A percentile compares a stretch with the other conserved stretches of the same genome.
These are phyloP conservation scores for Callosobruchus maculatus DNA, from an alignment of 2,888 invertebrate species.

Conservation along the genomic window DNA sequence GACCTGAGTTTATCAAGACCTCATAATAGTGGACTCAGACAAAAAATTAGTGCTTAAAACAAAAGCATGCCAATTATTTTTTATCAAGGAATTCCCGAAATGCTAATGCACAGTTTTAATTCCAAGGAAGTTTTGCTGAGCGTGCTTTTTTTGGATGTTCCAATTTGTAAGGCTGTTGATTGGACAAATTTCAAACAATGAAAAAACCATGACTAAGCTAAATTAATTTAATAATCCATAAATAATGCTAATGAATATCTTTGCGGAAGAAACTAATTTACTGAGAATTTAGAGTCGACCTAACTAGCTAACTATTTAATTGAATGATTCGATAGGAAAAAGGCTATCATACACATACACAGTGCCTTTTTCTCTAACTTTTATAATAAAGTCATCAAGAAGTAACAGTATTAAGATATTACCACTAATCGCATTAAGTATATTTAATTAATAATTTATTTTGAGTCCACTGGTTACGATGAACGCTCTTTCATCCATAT, in stretches of 20 bases:
- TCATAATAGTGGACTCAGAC: too few relatives aligned
- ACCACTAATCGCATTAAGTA: background rate
- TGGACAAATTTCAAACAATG: background rate
- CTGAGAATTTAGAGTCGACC: background rate
- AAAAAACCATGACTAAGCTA: background rate
- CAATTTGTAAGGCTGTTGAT: background rate
- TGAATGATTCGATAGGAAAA: background rate
- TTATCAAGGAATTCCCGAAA: too few relatives aligned
- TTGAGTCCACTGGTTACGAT: background rate
- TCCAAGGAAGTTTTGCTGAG: too few relatives aligned
- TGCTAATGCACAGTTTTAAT: too few relatives aligned
- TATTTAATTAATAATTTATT: background rate
- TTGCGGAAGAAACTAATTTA: background rate
- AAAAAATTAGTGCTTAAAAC: too few relatives aligned
- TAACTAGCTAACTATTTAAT: background rate
- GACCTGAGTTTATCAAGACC: too few relatives aligned
- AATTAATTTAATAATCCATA: background rate
- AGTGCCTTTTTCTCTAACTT: background rate
- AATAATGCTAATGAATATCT: background rate
- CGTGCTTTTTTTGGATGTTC: too few relatives aligned
- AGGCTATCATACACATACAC: too few relatives aligned
- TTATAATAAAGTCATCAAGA: background rate
- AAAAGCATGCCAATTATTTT: too few relatives aligned
- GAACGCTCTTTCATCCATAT: background rate
- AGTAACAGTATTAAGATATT: background rate